These are phyloP conservation scores for Mastomys natalensis DNA, from an alignment of 2,113 vertebrate genomes.

Conservation along the genomic window DNA sequence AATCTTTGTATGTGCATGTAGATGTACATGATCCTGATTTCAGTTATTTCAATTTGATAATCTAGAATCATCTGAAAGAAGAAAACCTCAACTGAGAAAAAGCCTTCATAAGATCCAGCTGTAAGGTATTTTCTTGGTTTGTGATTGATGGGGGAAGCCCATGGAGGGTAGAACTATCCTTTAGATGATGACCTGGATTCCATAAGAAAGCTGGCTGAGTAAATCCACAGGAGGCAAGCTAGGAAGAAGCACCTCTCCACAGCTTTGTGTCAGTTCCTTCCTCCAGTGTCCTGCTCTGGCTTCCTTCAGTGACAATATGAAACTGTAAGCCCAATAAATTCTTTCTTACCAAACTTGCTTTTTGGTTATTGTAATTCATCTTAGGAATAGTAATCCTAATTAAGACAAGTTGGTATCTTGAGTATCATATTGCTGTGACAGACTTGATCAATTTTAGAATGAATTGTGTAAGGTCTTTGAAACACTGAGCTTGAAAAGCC, in stretches of 20 bases:
- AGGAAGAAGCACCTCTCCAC: background rate
- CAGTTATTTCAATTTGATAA: background rate
- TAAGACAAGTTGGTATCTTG: background rate
- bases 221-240: background rate
- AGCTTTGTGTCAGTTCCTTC: background rate
- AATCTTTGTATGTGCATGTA: background rate
- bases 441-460: background rate
- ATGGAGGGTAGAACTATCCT: background rate
- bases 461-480: background rate
- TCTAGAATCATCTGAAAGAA: background rate
- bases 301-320: background rate
- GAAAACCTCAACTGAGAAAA: background rate
- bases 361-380: background rate
- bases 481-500: background rate
- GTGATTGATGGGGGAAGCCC: background rate
- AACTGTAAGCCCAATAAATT: background rate
- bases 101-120: background rate
- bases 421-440: background rate
- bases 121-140: background rate
- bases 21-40: background rate
- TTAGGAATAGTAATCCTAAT: background rate
- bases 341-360: background rate
- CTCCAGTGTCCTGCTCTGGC: background rate
- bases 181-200: background rate
- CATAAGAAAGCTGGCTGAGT: background rate